Conservation (phyloP, 2,797 vertebrate species). For the Eulemur rubriventer region DNA sequence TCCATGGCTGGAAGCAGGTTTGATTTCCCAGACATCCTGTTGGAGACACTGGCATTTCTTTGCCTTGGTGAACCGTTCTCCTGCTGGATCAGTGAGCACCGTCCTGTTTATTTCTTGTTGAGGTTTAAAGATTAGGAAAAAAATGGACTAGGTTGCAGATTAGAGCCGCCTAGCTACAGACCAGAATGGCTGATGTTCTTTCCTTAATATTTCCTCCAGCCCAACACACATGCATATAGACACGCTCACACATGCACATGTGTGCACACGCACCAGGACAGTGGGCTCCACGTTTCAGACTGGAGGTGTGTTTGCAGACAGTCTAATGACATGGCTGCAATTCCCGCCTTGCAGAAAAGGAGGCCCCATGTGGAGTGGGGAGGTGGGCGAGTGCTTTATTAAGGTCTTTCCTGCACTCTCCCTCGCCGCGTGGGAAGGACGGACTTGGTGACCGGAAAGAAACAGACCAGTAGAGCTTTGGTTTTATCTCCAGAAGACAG, state of each 20-base stretch:
- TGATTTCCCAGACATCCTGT: conserved; percentile 72
- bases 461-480: background rate
- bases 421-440: background rate
- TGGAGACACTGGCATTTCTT: conserved; percentile 87
- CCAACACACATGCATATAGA: background rate
- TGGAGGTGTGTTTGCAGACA: background rate
- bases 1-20: background rate
- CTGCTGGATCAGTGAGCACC: conserved; percentile 61
- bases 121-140: conserved; percentile 69
- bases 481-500: background rate
- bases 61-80: conserved; percentile 76
- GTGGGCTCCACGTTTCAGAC: background rate
- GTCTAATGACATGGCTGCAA: background rate
- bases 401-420: background rate
- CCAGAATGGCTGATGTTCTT: conserved; percentile 83
- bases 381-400: too few relatives aligned
- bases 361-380: background rate
- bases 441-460: background rate
- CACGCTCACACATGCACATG: background rate
- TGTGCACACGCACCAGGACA: background rate
- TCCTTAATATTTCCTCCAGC: background rate
- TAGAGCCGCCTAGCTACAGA: conserved; percentile 81
- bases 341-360: background rate
- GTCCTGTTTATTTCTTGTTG: conserved; percentile 77
- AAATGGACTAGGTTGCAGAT: conserved; percentile 63